These are phyloP conservation scores for Squalus acanthias DNA, from an alignment of 2,797 vertebrate genomes.

Conservation along the genomic window DNA sequence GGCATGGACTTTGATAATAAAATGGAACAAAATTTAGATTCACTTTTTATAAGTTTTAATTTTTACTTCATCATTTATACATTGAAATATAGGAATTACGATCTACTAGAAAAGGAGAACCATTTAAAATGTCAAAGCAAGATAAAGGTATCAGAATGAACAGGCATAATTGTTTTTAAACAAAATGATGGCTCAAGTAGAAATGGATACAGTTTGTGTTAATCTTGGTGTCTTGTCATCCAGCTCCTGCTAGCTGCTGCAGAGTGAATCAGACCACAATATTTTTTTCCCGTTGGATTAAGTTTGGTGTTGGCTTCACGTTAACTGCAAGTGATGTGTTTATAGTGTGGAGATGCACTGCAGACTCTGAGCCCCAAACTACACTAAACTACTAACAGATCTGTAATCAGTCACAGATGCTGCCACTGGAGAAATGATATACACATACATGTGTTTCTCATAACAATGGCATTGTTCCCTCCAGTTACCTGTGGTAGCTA, in stretches of 20 bases:
- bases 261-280: not conserved
- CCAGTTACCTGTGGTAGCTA: not conserved
- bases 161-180: not conserved
- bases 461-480: constrained; percentile 10
- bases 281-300: not conserved
- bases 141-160: not conserved
- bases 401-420: not conserved
- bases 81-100: not conserved
- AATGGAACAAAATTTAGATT: not conserved
- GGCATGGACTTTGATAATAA: not conserved
- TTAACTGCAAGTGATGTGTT: not conserved
- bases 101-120: too few species aligned
- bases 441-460: not conserved
- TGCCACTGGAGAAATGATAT: not conserved
- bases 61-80: not conserved
- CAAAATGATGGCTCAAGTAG: not conserved
- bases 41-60: not conserved
- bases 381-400: not conserved
- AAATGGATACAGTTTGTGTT: not conserved
- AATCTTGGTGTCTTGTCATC: not conserved
- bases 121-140: not conserved
- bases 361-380: not conserved
- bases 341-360: not conserved
- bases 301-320: not conserved
- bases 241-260: not conserved